phyloP scores from a whole-genome alignment of 2,888 invertebrate species.

The Galerucella calmariensis region DNA sequence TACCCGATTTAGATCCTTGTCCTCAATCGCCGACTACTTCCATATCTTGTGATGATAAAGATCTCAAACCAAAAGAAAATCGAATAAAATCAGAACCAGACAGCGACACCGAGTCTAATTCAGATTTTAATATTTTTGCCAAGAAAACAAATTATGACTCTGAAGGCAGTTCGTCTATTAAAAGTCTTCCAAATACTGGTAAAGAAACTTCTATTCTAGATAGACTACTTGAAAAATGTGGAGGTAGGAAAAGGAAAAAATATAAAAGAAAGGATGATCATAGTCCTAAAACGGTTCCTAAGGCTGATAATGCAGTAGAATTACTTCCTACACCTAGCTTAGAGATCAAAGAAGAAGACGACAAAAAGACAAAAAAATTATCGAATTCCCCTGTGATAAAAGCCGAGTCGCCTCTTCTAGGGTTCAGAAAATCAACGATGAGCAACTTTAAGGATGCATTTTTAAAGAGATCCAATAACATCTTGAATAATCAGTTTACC shows the following conservation, averaged over 20 bases:
- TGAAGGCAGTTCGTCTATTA: conserved; percentile 76
- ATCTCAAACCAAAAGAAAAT: conserved; percentile 50
- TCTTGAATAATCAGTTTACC: conserved; percentile 73
- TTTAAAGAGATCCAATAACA: conserved; percentile 71
- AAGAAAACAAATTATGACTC: conserved; percentile 73
- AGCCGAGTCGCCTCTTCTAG: conserved; percentile 72
- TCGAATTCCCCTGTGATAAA: conserved; percentile 60
- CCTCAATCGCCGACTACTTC: conserved; percentile 78
- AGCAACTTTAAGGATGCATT: conserved; percentile 75
- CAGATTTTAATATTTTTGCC: conserved; percentile 69
- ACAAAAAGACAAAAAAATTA: conserved; percentile 60
- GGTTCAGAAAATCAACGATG: conserved; percentile 77
- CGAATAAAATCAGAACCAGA: conserved; percentile 63
- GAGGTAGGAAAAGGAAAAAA: conserved; percentile 68
- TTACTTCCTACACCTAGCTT: conserved; percentile 75
- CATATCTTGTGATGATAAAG: conserved; percentile 69
- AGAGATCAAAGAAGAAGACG: conserved; percentile 65
- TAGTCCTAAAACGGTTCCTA: conserved; percentile 69
- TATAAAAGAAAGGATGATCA: conserved; percentile 70
- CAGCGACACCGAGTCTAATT: conserved; percentile 77
- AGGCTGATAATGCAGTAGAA: conserved; percentile 69
- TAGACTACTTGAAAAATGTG: conserved; percentile 74
- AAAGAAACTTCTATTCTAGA: conserved; percentile 71
- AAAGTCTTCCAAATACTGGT: conserved; percentile 68
- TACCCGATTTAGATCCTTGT: conserved; percentile 82